These are phyloP conservation scores for Staurois parvus DNA, from an alignment of 2,797 vertebrate species.

Conservation along the genomic window DNA sequence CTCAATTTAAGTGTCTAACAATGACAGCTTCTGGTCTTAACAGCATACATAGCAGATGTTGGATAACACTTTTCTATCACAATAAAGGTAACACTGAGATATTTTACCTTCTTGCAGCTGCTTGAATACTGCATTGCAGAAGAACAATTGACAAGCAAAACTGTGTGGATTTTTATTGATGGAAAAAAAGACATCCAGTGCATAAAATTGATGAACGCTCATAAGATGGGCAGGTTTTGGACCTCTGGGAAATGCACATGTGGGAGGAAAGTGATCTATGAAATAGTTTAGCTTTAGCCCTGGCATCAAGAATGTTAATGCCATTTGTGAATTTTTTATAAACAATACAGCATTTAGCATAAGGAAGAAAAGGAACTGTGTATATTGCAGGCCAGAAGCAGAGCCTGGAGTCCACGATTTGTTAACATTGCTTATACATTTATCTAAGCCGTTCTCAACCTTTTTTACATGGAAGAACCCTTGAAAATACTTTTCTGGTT, in stretches of 20 bases:
- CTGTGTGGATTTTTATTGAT: conserved; percentile 15
- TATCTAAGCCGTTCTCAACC: too few species aligned
- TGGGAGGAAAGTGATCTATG: conserved; percentile 30
- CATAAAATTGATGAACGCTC: neutral
- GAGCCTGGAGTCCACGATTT: neutral
- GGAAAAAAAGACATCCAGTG: neutral
- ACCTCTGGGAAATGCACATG: neutral
- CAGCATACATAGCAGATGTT: neutral
- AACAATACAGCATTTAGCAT: conserved; percentile 11
- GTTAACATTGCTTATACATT: too few species aligned
- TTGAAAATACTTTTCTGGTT: too few species aligned
- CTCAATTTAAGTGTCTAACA: neutral
- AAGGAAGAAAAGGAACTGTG: neutral
- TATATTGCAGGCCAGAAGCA: neutral
- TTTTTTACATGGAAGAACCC: too few species aligned
- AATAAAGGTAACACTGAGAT: neutral
- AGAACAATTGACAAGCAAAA: conserved; percentile 7
- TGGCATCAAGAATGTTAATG: conserved; percentile 20
- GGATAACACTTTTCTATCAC: neutral
- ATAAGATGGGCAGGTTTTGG: neutral
- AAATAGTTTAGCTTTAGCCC: neutral
- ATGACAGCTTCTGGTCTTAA: neutral
- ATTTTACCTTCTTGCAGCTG: conserved; percentile 5
- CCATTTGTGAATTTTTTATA: conserved; percentile 26
- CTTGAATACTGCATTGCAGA: neutral